Percentiles rank a stretch among this genome's conserved stretches.
Evolutionary conservation across 2,888 invertebrate genomes (phyloP).

Genomic region (Dasysyrphus albostriatus): DNA sequence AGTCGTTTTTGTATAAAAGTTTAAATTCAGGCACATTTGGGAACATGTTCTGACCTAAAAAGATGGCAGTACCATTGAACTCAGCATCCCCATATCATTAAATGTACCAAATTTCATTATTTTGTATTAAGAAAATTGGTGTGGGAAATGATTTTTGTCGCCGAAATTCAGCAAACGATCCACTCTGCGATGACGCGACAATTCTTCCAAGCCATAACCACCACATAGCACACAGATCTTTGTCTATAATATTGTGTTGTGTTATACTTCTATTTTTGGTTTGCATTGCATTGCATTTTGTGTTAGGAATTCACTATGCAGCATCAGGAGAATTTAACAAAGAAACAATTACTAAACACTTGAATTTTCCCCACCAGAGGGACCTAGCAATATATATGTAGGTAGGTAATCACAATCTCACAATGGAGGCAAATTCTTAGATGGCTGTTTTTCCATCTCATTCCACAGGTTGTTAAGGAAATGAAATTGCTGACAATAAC

Average conservation of each 20-base stretch:
- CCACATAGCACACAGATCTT: background rate
- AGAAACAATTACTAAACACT: conserved; percentile 31
- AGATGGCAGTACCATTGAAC: too few species aligned
- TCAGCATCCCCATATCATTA: too few species aligned
- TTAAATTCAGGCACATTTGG: too few species aligned
- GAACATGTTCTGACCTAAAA: too few species aligned
- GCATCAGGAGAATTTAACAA: conserved; percentile 23
- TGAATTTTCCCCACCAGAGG: conserved; percentile 14
- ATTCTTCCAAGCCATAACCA: conserved; percentile 8
- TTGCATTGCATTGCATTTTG: conserved; percentile 24
- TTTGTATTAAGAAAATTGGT: too few species aligned
- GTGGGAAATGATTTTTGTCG: too few species aligned
- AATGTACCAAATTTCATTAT: too few species aligned
- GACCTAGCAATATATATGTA: background rate
- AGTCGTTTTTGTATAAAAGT: too few species aligned
- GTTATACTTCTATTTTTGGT: conserved; percentile 10
- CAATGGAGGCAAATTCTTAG: conserved; percentile 36
- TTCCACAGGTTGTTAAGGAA: conserved; percentile 10
- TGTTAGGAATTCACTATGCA: conserved; percentile 37
- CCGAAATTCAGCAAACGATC: too few species aligned
- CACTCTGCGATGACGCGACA: too few species aligned
- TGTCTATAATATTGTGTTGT: background rate
- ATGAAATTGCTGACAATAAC: background rate
- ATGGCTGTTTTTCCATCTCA: conserved; percentile 43
- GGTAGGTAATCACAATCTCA: background rate